A percentile compares a stretch with the other conserved stretches of the same genome.
These are phyloP conservation scores for Apocheima hispidaria DNA, from an alignment of 2,888 invertebrate genomes.

Conservation along the genomic window DNA sequence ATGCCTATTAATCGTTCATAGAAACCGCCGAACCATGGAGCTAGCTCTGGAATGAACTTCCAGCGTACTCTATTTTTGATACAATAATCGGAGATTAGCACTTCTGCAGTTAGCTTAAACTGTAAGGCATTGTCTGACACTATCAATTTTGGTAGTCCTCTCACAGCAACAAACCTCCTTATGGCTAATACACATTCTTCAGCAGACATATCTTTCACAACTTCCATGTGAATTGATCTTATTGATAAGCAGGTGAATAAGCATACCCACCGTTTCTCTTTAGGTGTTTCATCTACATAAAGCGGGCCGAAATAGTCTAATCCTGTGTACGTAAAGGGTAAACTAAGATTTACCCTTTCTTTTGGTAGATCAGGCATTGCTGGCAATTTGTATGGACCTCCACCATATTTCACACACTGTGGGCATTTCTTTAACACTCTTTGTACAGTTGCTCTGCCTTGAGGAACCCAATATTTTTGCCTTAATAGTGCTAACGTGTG, in stretches of 20 bases:
- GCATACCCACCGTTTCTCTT: slow-evolving; percentile 36
- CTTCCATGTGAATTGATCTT: slow-evolving; percentile 33
- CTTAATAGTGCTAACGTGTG: slow-evolving; percentile 11
- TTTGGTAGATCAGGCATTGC: not conserved
- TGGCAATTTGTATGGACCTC: not conserved
- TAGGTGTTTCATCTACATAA: not conserved
- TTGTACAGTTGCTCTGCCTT: not conserved
- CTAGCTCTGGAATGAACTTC: slow-evolving; percentile 40
- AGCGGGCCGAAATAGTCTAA: slow-evolving; percentile 8
- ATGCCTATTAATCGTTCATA: slow-evolving; percentile 38
- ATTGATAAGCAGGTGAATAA: slow-evolving; percentile 37
- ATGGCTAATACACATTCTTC: slow-evolving; percentile 34
- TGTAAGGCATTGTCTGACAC: slow-evolving; percentile 36
- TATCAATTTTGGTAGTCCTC: slow-evolving; percentile 27
- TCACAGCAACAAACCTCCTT: slow-evolving; percentile 26
- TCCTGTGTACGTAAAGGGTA: not conserved
- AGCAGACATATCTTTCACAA: slow-evolving; percentile 30
- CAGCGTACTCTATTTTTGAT: slow-evolving; percentile 29
- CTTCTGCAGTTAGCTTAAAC: slow-evolving; percentile 30
- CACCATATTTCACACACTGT: not conserved
- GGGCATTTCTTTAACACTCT: not conserved
- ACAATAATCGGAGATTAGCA: slow-evolving; percentile 22
- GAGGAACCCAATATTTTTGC: slow-evolving; percentile 4
- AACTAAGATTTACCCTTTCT: slow-evolving; percentile 3
- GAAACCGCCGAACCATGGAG: slow-evolving; percentile 43